These are phyloP conservation scores for Datnioides undecimradiatus DNA, from an alignment of 2,113 vertebrate species.

Conservation along the genomic window DNA sequence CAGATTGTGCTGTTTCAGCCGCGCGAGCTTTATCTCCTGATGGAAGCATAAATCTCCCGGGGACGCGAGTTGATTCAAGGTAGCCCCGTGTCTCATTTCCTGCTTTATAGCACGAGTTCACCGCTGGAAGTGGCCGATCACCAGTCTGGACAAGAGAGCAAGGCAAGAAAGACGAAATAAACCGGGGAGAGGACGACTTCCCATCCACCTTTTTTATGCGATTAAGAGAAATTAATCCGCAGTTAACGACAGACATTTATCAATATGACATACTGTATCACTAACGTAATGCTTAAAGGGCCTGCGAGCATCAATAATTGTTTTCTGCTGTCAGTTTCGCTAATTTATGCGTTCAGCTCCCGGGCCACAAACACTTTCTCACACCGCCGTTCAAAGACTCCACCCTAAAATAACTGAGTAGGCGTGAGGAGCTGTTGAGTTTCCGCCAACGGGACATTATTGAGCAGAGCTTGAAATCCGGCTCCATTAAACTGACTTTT, in stretches of 20 bases:
- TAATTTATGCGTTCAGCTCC: slow-evolving; percentile 40
- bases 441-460: slow-evolving; percentile 21
- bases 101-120: slow-evolving; percentile 4
- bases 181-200: neutral
- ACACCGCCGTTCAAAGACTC: slow-evolving; percentile 17
- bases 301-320: slow-evolving; percentile 13
- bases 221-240: neutral
- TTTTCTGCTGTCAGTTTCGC: slow-evolving; percentile 40
- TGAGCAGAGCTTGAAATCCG: slow-evolving; percentile 12
- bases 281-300: neutral
- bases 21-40: neutral
- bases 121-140: neutral
- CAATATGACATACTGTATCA: neutral
- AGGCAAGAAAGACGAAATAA: neutral
- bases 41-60: neutral
- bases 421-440: no score
- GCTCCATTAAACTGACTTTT: neutral
- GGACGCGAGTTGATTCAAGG: slow-evolving; percentile 2
- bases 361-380: neutral
- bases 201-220: neutral
- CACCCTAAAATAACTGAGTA: slow-evolving; percentile 32
- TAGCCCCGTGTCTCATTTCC: neutral
- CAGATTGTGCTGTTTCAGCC: neutral
- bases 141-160: no score
- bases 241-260: neutral